Conservation (phyloP, 2,888 invertebrate genomes). For the Sesia apiformis region DNA sequence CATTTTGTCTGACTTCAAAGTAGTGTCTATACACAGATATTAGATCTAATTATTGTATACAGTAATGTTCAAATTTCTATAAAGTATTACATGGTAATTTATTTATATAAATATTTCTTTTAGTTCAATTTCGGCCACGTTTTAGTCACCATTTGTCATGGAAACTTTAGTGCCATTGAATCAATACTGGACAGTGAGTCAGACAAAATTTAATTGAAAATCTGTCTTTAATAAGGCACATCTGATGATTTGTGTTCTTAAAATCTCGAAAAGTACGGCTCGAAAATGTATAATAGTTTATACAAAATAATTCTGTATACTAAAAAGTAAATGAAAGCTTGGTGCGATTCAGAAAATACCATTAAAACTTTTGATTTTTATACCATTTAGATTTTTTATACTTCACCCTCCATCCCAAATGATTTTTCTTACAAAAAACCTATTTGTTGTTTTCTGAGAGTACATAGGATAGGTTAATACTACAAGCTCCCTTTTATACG, state of each 20-base stretch:
- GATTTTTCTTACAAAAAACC: no score
- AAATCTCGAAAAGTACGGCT: conserved; percentile 46
- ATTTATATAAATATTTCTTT: conserved; percentile 1
- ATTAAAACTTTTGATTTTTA: conserved; percentile 76
- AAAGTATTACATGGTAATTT: conserved; percentile 22
- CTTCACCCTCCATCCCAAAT: background rate
- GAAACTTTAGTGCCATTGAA: conserved; percentile 50
- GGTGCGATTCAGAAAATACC: conserved; percentile 75
- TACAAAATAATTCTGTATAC: conserved; percentile 72
- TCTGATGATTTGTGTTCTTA: conserved; percentile 48
- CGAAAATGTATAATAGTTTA: conserved; percentile 65
- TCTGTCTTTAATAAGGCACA: conserved; percentile 44
- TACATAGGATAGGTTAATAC: no score
- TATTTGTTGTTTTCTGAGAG: no score
- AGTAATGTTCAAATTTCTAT: conserved; percentile 44
- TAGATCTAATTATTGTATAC: conserved; percentile 29
- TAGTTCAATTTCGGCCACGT: background rate
- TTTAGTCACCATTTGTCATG: background rate
- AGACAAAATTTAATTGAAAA: conserved; percentile 63
- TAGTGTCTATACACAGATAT: conserved; percentile 59
- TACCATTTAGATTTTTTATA: conserved; percentile 61
- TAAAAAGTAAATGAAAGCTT: conserved; percentile 74
- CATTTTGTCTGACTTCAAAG: conserved; percentile 72
- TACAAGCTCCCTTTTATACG: no score
- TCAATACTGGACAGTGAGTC: conserved; percentile 49